Conservation (phyloP, 2,113 vertebrate genomes). For the Epinephelus cyanopodus region DNA sequence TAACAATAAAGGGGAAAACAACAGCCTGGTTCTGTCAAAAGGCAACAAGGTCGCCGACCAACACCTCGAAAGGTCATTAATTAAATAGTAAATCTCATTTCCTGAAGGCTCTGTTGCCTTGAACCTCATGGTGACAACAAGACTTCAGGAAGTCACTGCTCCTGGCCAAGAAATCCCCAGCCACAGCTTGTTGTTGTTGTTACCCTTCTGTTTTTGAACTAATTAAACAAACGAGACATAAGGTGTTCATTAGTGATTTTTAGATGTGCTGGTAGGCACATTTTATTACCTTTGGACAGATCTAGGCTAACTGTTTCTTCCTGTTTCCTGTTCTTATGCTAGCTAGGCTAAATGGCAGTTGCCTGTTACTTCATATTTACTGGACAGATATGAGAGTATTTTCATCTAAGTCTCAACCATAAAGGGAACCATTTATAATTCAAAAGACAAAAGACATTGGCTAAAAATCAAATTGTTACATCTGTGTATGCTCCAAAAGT, state of each 20-base stretch:
- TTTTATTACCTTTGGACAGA: background rate
- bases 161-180: background rate
- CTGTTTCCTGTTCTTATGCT: background rate
- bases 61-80: background rate
- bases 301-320: too few relatives aligned
- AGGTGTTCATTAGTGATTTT: background rate
- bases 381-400: too few relatives aligned
- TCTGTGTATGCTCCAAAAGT: too few relatives aligned
- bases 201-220: background rate
- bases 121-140: background rate
- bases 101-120: background rate
- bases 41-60: background rate
- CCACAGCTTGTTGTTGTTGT: background rate
- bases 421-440: too few relatives aligned
- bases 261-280: background rate
- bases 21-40: background rate
- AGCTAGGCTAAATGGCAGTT: background rate
- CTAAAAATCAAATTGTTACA: too few relatives aligned
- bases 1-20: background rate
- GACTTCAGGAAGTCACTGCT: background rate
- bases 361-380: too few relatives aligned
- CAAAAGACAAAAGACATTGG: too few relatives aligned
- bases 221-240: background rate
- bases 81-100: background rate
- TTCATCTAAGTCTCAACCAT: too few relatives aligned